Evolutionary conservation across 2,797 vertebrate genomes (phyloP).

Genomic region (Jordanella pulchra): DNA sequence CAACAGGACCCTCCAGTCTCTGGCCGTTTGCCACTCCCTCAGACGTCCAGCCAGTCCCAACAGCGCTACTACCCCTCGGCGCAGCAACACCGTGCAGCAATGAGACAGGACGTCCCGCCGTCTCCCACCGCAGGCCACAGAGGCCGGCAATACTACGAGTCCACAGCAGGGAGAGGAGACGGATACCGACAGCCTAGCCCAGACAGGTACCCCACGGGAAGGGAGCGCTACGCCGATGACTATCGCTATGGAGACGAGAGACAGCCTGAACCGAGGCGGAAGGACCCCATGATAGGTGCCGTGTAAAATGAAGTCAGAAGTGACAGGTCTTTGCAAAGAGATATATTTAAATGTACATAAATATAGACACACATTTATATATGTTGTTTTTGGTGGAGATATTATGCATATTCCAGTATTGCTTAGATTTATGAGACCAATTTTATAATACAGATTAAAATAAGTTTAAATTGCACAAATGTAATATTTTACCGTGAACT

Average conservation of each 20-base stretch:
- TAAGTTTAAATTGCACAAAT: slow-evolving; percentile 7
- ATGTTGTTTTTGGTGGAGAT: neutral
- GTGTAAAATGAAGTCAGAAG: slow-evolving; percentile 71
- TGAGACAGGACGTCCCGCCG: slow-evolving; percentile 85
- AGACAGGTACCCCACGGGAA: slow-evolving; percentile 50
- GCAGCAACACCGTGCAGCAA: slow-evolving; percentile 75
- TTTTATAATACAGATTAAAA: slow-evolving; percentile 27
- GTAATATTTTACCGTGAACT: slow-evolving; percentile 1
- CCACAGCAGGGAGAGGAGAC: slow-evolving; percentile 33
- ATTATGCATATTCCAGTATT: slow-evolving; percentile 9
- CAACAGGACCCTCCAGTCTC: slow-evolving; percentile 24
- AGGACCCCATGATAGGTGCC: slow-evolving; percentile 88
- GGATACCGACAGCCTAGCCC: slow-evolving; percentile 73
- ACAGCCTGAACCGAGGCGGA: slow-evolving; percentile 83
- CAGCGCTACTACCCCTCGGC: slow-evolving; percentile 70
- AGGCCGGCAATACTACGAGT: slow-evolving; percentile 68
- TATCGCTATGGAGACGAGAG: slow-evolving; percentile 76
- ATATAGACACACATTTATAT: neutral
- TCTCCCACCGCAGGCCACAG: slow-evolving; percentile 61
- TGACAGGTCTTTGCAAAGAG: slow-evolving; percentile 22
- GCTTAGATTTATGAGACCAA: neutral
- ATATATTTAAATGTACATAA: slow-evolving; percentile 13
- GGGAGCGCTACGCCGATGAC: slow-evolving; percentile 69
- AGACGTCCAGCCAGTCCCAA: slow-evolving; percentile 30
- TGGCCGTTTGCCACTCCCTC: neutral